A percentile compares a stretch with the other conserved stretches of the same genome.
Conservation (phyloP, 35 echinoderm and acorn worm genomes). For the Ophiothrix spiculata region DNA sequence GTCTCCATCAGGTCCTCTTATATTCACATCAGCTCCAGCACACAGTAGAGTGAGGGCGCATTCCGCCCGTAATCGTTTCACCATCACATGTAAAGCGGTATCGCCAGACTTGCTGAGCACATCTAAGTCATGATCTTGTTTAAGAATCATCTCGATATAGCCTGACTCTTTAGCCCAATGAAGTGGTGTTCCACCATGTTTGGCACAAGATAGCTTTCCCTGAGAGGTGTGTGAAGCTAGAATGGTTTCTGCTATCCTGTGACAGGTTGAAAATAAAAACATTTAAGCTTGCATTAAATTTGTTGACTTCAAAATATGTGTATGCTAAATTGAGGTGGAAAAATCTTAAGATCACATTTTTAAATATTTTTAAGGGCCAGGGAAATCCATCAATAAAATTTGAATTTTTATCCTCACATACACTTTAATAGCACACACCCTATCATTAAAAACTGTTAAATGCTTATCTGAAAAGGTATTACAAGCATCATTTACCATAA, state of each 20-base stretch:
- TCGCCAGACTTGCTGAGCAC: slow-evolving; percentile 79
- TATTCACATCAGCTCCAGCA: slow-evolving; percentile 63
- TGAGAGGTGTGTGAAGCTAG: slow-evolving; percentile 46
- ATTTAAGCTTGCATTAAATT: too few species aligned
- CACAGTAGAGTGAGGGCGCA: slow-evolving; percentile 60
- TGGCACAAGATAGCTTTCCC: slow-evolving; percentile 37
- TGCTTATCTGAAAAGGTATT: too few species aligned
- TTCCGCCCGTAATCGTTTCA: slow-evolving; percentile 41
- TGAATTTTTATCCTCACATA: too few species aligned
- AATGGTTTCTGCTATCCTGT: slow-evolving; percentile 63
- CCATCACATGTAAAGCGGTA: slow-evolving; percentile 81
- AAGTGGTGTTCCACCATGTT: slow-evolving; percentile 75
- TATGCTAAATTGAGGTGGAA: too few species aligned
- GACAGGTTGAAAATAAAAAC: too few species aligned
- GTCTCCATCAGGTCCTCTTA: slow-evolving; percentile 53
- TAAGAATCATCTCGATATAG: slow-evolving; percentile 60
- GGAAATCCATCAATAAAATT: too few species aligned
- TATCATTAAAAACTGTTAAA: too few species aligned
- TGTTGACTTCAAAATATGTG: too few species aligned
- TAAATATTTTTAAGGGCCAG: too few species aligned
- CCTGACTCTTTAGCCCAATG: slow-evolving; percentile 68
- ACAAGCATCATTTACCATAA: too few species aligned
- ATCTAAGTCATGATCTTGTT: slow-evolving; percentile 44
- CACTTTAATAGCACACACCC: too few species aligned
- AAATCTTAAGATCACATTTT: too few species aligned